Evolutionary conservation across 2,888 invertebrate species (phyloP).

Genomic region (Platycnemis pennipes): DNA sequence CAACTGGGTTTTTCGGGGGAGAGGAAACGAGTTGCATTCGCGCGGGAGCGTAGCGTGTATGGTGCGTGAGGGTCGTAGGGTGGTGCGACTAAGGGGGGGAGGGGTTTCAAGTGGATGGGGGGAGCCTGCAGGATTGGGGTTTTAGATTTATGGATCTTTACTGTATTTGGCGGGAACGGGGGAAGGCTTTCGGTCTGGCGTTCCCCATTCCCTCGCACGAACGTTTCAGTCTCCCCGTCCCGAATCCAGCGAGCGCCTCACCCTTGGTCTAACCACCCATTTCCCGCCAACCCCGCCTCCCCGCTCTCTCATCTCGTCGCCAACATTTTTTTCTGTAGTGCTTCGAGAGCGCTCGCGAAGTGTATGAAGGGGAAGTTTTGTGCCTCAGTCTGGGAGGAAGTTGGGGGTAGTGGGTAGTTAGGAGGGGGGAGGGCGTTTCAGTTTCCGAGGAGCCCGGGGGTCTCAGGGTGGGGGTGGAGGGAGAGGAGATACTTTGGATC

Average conservation of each 20-base stretch:
- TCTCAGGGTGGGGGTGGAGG: neutral
- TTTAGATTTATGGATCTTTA: constrained; percentile 54
- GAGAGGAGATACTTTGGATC: neutral
- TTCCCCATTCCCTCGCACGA: neutral
- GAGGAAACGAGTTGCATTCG: constrained; percentile 30
- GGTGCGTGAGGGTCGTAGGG: neutral
- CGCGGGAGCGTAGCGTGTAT: neutral
- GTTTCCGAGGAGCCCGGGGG: neutral
- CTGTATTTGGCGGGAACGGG: constrained; percentile 24
- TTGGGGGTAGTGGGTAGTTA: neutral
- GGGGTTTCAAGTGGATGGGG: neutral
- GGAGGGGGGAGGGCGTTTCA: neutral
- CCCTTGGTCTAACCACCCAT: neutral
- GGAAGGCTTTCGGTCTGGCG: neutral
- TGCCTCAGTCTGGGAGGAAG: constrained; percentile 8
- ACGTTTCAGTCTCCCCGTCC: neutral
- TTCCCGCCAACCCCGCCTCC: neutral
- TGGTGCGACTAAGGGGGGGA: neutral
- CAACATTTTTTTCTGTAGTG: constrained; percentile 19
- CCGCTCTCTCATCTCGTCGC: neutral
- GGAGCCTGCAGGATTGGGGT: neutral
- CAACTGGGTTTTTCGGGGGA: neutral
- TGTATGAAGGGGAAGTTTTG: constrained; percentile 45
- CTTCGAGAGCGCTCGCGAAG: constrained; percentile 16
- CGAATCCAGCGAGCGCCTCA: neutral